Conservation (phyloP, 2,113 vertebrate genomes). For the Catharus minimus region DNA sequence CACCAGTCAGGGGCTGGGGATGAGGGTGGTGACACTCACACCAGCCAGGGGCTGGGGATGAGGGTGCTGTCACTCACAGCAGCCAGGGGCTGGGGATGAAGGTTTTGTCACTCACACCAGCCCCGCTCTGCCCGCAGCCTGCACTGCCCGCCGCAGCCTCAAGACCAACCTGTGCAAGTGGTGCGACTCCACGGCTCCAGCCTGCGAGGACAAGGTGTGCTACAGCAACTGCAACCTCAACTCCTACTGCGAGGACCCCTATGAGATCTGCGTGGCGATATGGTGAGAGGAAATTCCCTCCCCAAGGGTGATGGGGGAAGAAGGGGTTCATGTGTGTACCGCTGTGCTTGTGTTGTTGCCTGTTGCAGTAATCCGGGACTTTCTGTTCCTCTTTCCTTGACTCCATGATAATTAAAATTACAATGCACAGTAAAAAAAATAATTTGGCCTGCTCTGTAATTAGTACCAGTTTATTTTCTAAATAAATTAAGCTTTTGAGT, state of each 20-base stretch:
- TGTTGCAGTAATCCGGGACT: neutral
- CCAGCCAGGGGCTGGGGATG: too few relatives aligned
- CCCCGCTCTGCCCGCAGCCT: conserved; percentile 33
- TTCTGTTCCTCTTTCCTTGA: neutral
- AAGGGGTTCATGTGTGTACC: fast-evolving
- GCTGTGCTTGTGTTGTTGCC: neutral
- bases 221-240: conserved; percentile 85
- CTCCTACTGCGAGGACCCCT: conserved; percentile 79
- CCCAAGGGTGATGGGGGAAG: fast-evolving
- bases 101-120: neutral
- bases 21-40: neutral
- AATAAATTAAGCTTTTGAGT: neutral
- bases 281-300: conserved; percentile 72
- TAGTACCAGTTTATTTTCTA: neutral
- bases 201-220: conserved; percentile 81
- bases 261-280: conserved; percentile 87
- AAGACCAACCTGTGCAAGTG: conserved; percentile 86
- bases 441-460: neutral
- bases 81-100: fast-evolving
- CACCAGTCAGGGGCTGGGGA: too few relatives aligned
- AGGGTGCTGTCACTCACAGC: neutral
- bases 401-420: neutral
- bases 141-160: conserved; percentile 71
- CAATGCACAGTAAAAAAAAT: neutral
- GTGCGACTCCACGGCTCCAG: conserved; percentile 80